phyloP scores from a whole-genome alignment of 2,888 invertebrate genomes.

The Thalpophila matura region DNA sequence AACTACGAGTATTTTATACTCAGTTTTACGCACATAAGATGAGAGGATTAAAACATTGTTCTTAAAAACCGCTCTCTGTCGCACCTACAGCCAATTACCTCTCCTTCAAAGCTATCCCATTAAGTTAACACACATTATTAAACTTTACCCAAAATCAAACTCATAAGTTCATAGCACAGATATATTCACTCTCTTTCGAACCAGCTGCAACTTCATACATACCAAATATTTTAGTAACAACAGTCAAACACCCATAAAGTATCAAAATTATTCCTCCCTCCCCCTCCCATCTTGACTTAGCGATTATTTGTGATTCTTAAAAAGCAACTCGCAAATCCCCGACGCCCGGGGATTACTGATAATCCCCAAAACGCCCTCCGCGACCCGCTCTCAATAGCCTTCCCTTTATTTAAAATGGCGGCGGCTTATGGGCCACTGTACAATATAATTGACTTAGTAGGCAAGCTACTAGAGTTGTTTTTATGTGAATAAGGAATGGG shows the following conservation, averaged over 20 bases:
- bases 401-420: constrained; percentile 56
- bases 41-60: too few species aligned
- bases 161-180: background rate
- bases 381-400: constrained; percentile 44
- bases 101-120: too few species aligned
- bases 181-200: constrained; percentile 12
- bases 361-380: constrained; percentile 49
- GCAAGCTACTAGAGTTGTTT: constrained; percentile 12
- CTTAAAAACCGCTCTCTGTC: too few species aligned
- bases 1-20: too few species aligned
- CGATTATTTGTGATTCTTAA: constrained; percentile 56
- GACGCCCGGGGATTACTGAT: constrained; percentile 43
- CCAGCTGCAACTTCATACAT: background rate
- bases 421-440: constrained; percentile 30
- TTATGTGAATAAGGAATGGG: background rate
- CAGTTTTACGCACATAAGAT: too few species aligned
- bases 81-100: too few species aligned
- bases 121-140: too few species aligned
- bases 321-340: constrained; percentile 44
- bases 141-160: background rate
- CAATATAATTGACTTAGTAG: constrained; percentile 48
- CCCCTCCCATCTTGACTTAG: constrained; percentile 31
- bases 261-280: constrained; percentile 24
- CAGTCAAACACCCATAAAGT: constrained; percentile 28
- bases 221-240: constrained; percentile 20